Percentiles rank a stretch among this genome's conserved stretches.
Conservation (phyloP, 1,140 invertebrate species). For the Pygmarrhopalites habei region DNA sequence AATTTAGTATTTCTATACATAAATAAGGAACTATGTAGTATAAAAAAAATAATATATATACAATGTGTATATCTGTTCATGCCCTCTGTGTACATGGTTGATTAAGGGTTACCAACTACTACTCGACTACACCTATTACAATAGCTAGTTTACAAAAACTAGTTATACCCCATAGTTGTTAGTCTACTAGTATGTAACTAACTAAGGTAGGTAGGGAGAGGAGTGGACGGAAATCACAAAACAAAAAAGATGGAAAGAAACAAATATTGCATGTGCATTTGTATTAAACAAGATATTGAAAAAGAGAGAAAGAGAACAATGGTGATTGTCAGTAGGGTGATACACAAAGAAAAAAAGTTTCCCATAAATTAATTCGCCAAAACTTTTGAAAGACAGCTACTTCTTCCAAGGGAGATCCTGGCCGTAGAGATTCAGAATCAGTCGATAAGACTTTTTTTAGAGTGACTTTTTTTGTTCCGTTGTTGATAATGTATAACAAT, state of each 20-base stretch:
- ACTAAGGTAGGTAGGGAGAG: too few relatives aligned
- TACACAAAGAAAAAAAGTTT: too few relatives aligned
- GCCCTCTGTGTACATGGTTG: too few relatives aligned
- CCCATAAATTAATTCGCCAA: conserved; percentile 17
- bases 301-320: background rate
- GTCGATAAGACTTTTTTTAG: conserved; percentile 15
- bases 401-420: conserved; percentile 23
- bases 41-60: too few relatives aligned
- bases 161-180: too few relatives aligned
- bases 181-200: too few relatives aligned
- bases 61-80: too few relatives aligned
- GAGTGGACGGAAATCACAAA: too few relatives aligned
- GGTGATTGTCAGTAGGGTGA: background rate
- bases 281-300: background rate
- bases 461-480: conserved; percentile 16
- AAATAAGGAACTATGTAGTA: too few relatives aligned
- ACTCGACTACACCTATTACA: too few relatives aligned
- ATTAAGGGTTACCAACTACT: too few relatives aligned
- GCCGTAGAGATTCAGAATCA: conserved; percentile 6
- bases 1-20: background rate
- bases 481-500: background rate
- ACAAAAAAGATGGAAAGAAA: background rate
- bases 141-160: too few relatives aligned
- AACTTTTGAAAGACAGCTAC: conserved; percentile 27
- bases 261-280: conserved; percentile 6